These are phyloP conservation scores for Oryctes rhinoceros DNA, from an alignment of 1,140 invertebrate genomes.

Conservation along the genomic window DNA sequence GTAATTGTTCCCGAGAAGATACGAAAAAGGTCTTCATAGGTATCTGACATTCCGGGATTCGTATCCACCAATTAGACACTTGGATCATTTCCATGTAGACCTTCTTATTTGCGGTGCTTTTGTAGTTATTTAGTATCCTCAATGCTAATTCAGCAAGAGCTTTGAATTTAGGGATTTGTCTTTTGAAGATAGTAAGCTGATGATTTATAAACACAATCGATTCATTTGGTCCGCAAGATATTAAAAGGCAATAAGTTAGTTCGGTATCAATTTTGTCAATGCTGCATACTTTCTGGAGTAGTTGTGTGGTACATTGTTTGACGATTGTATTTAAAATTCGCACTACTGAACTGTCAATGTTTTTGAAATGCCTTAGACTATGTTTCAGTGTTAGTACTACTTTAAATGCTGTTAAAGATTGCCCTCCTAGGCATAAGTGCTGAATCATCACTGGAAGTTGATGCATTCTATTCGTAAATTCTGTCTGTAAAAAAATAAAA, in stretches of 20 bases:
- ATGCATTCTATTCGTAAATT: conserved; percentile 44
- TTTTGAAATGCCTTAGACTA: neutral
- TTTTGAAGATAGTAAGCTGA: conserved; percentile 46
- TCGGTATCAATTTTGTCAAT: conserved; percentile 43
- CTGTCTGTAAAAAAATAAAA: conserved; percentile 24
- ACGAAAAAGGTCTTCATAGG: conserved; percentile 50
- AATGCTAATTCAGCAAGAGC: conserved; percentile 45
- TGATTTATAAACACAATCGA: conserved; percentile 43
- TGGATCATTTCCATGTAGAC: conserved; percentile 13
- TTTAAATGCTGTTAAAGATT: conserved; percentile 46
- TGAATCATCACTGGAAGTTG: conserved; percentile 40
- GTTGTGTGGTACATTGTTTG: conserved; percentile 41
- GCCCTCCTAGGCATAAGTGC: conserved; percentile 48
- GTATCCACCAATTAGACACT: conserved; percentile 53
- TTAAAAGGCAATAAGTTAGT: conserved; percentile 44
- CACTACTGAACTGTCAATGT: neutral
- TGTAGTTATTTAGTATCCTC: conserved; percentile 42
- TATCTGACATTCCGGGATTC: conserved; percentile 44
- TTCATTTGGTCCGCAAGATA: conserved; percentile 33
- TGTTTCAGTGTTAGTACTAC: conserved; percentile 41
- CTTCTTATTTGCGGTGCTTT: neutral
- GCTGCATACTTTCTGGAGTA: conserved; percentile 45
- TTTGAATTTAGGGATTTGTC: conserved; percentile 48
- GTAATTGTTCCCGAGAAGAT: conserved; percentile 41
- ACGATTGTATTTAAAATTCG: conserved; percentile 26